A percentile compares a stretch with the other conserved stretches of the same genome.
phyloP scores from a whole-genome alignment of 2,888 invertebrate species.

The Diloba caeruleocephala region DNA sequence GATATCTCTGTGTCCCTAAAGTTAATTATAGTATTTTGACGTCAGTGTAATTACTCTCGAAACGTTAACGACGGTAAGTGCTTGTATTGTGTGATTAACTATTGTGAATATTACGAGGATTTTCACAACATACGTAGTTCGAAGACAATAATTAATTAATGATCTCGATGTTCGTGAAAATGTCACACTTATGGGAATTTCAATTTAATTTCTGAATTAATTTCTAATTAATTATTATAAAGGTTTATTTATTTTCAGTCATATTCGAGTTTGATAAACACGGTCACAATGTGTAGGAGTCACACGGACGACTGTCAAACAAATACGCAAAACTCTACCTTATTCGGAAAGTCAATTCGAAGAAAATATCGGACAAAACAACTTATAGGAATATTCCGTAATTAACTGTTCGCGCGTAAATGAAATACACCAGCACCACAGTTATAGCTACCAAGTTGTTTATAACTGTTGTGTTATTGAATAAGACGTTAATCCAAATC shows the following conservation, averaged over 20 bases:
- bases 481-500: too few relatives aligned
- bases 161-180: conserved; percentile 9
- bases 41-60: conserved; percentile 25
- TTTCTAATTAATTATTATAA: too few relatives aligned
- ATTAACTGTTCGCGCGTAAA: too few relatives aligned
- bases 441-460: not conserved
- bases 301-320: too few relatives aligned
- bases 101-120: conserved; percentile 11
- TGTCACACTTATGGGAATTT: not conserved
- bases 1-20: not conserved
- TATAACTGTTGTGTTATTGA: not conserved
- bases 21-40: conserved; percentile 20
- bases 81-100: conserved; percentile 17
- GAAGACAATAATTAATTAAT: conserved; percentile 29
- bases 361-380: too few relatives aligned
- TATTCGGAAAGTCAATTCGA: too few relatives aligned
- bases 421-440: too few relatives aligned
- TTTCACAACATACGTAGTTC: conserved; percentile 5
- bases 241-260: too few relatives aligned
- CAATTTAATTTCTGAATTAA: conserved; percentile 1
- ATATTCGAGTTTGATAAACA: too few relatives aligned
- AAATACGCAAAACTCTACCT: too few relatives aligned
- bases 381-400: too few relatives aligned
- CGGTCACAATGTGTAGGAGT: too few relatives aligned
- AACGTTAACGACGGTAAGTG: conserved; percentile 21